Evolutionary conservation across 2,113 vertebrate genomes (phyloP).

Genomic region (Pogonocichla stellata): DNA sequence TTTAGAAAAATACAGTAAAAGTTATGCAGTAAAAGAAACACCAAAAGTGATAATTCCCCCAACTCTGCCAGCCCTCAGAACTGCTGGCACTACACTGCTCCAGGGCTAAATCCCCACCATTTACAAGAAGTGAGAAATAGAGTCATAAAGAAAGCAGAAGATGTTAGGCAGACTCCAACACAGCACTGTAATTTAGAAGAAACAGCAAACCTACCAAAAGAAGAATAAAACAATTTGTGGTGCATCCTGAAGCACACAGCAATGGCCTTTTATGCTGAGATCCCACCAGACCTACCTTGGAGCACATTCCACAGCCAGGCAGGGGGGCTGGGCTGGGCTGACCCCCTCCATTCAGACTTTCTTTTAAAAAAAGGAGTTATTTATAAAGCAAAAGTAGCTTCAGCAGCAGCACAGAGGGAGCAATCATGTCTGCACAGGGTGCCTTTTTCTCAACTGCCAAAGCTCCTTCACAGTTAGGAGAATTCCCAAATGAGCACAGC

Average conservation of each 20-base stretch:
- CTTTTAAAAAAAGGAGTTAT: neutral
- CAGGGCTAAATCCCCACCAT: neutral
- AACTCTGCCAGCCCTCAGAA: slow-evolving; percentile 1
- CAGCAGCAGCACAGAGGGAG: slow-evolving; percentile 4
- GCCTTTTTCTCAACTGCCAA: slow-evolving; percentile 14
- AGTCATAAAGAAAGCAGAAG: neutral
- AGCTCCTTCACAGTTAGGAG: neutral
- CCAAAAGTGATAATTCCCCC: neutral
- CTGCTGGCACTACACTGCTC: neutral
- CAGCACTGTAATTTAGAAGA: neutral
- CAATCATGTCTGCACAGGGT: neutral
- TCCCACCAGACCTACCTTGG: slow-evolving; percentile 38
- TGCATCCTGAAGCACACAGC: neutral
- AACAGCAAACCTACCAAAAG: neutral
- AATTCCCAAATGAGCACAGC: neutral
- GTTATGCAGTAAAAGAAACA: neutral
- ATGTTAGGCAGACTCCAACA: neutral
- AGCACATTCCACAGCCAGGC: neutral
- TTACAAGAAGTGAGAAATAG: slow-evolving; percentile 6
- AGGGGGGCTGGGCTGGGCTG: neutral
- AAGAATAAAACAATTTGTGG: neutral
- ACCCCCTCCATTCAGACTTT: neutral
- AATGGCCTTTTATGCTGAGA: neutral
- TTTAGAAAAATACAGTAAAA: slow-evolving; percentile 46
- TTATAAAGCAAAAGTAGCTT: slow-evolving; percentile 6